phyloP scores from a whole-genome alignment of 2,797 vertebrate species.

The Argentina silus region DNA sequence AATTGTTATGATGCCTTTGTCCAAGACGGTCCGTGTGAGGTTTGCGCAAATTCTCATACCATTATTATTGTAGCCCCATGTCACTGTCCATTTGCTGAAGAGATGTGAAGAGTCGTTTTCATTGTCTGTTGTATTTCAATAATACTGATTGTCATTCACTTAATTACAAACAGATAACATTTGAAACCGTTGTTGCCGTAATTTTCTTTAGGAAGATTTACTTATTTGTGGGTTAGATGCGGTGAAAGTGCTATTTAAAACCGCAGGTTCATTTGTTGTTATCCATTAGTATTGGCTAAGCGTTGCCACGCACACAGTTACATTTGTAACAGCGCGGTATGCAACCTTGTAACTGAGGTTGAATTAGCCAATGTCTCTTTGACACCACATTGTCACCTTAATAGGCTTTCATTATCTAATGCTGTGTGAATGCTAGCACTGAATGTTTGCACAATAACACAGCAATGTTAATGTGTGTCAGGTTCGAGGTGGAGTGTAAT shows the following conservation, averaged over 20 bases:
- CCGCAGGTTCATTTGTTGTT: not conserved
- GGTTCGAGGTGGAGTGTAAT: constrained; percentile 1
- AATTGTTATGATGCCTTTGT: no score
- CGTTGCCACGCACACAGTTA: not conserved
- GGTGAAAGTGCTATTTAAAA: not conserved
- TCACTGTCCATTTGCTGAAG: not conserved
- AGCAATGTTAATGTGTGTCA: constrained; percentile 37
- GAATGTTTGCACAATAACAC: constrained; percentile 53
- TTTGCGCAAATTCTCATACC: not conserved
- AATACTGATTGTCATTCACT: not conserved
- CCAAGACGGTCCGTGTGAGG: no score
- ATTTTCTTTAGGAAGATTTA: not conserved
- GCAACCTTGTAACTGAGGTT: constrained; percentile 13
- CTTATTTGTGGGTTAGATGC: not conserved
- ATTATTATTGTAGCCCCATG: not conserved
- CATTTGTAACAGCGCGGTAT: constrained; percentile 20
- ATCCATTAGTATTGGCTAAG: not conserved
- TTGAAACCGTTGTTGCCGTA: not conserved
- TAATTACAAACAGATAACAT: not conserved
- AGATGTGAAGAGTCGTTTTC: not conserved
- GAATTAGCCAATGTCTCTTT: constrained; percentile 32
- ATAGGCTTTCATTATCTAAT: constrained; percentile 56
- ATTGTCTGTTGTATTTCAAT: not conserved
- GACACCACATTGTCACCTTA: constrained; percentile 42
- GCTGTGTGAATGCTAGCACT: constrained; percentile 56